A percentile compares a stretch with the other conserved stretches of the same genome.
phyloP scores from a whole-genome alignment of 2,797 vertebrate genomes.

The Pteronotus mesoamericanus region DNA sequence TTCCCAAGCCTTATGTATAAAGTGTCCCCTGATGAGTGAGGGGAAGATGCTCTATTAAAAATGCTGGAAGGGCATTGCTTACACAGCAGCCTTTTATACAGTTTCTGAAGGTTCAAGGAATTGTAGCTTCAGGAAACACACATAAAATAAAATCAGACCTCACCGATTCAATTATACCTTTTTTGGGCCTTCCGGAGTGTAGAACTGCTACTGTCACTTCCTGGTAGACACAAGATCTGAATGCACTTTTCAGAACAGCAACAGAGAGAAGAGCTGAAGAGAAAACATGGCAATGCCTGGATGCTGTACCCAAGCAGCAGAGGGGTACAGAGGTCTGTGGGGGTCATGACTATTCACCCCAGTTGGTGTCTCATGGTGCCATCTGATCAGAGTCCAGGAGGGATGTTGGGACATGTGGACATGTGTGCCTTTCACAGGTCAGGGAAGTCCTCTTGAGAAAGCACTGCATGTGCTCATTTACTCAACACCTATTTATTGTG shows the following conservation, averaged over 20 bases:
- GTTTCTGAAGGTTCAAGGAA: neutral
- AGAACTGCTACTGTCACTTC: neutral
- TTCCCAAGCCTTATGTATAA: too few relatives aligned
- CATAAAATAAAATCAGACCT: rapidly evolving
- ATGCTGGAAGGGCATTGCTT: neutral
- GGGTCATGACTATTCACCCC: rapidly evolving
- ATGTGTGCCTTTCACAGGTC: rapidly evolving
- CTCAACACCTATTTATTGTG: rapidly evolving
- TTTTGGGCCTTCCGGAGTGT: neutral
- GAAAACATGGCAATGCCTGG: rapidly evolving
- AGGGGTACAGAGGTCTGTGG: rapidly evolving
- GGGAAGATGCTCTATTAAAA: neutral
- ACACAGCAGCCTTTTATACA: rapidly evolving
- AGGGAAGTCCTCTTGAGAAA: neutral
- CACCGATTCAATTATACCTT: rapidly evolving
- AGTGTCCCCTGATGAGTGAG: rapidly evolving
- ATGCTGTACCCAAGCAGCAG: rapidly evolving
- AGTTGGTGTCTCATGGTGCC: rapidly evolving
- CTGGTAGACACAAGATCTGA: neutral
- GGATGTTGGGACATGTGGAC: rapidly evolving
- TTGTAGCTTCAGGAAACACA: neutral
- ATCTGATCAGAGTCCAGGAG: neutral
- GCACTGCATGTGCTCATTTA: too few relatives aligned
- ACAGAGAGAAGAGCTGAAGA: neutral
- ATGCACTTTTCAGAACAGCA: rapidly evolving